Conservation (phyloP, 2,888 invertebrate species). For the Erebia ligea region DNA sequence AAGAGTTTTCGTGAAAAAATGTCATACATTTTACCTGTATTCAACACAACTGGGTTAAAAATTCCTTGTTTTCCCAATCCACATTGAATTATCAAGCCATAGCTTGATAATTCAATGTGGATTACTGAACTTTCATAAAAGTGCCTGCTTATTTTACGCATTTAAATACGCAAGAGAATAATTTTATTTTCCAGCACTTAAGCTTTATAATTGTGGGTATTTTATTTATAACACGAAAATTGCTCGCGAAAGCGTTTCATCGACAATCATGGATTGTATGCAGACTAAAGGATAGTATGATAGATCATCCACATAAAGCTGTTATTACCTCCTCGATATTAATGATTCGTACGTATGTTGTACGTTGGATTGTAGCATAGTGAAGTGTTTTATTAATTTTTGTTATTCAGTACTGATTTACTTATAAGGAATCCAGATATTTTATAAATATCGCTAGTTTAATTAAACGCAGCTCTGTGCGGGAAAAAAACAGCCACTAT, state of each 20-base stretch:
- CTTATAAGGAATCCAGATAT: too few relatives aligned
- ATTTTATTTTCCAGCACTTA: slow-evolving; percentile 45
- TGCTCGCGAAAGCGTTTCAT: slow-evolving; percentile 60
- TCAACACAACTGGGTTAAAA: background rate
- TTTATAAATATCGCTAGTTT: too few relatives aligned
- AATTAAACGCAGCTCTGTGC: too few relatives aligned
- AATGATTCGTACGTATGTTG: too few relatives aligned
- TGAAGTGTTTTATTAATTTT: too few relatives aligned
- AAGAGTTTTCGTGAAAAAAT: too few relatives aligned
- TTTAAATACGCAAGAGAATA: slow-evolving; percentile 19
- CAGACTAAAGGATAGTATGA: slow-evolving; percentile 48
- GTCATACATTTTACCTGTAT: too few relatives aligned
- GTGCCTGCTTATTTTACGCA: slow-evolving; percentile 16
- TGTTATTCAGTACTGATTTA: too few relatives aligned
- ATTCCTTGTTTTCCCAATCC: background rate
- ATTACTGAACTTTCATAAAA: too few relatives aligned
- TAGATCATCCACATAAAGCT: slow-evolving; percentile 47
- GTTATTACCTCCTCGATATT: slow-evolving; percentile 43
- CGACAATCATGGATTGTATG: slow-evolving; percentile 63
- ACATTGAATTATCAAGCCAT: background rate
- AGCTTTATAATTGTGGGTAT: slow-evolving; percentile 60
- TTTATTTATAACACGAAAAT: slow-evolving; percentile 72
- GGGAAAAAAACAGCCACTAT: too few relatives aligned
- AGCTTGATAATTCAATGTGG: too few relatives aligned
- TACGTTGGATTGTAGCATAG: too few relatives aligned